These are phyloP conservation scores for Aix galericulata DNA, from an alignment of 2,113 vertebrate genomes.

Conservation along the genomic window DNA sequence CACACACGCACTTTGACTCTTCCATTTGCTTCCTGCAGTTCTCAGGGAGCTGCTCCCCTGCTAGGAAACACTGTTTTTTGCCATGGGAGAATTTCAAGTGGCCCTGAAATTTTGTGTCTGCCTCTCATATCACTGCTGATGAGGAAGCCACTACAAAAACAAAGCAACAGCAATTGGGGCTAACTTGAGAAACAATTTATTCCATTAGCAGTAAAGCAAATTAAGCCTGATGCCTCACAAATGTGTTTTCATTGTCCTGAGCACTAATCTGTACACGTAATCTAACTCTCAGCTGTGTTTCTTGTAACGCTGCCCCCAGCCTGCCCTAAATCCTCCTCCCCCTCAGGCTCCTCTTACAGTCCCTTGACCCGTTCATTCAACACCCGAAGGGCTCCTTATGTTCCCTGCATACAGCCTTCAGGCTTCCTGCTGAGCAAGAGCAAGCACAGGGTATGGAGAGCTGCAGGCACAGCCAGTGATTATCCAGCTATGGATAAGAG, in stretches of 20 bases:
- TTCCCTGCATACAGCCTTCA: not conserved
- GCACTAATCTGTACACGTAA: not conserved
- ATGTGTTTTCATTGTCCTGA: not conserved
- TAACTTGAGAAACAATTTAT: not conserved
- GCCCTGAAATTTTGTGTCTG: not conserved
- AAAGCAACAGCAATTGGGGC: not conserved
- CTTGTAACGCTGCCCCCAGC: not conserved
- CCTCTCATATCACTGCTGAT: not conserved
- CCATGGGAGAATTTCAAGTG: not conserved
- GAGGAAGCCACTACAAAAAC: not conserved
- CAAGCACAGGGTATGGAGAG: not conserved
- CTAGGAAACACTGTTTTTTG: not conserved
- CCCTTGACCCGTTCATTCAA: not conserved
- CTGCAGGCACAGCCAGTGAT: not conserved
- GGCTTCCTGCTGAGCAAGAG: not conserved
- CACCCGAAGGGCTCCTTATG: not conserved
- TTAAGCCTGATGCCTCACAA: not conserved
- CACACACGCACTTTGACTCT: not conserved
- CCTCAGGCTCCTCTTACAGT: not conserved
- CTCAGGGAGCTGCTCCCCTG: not conserved
- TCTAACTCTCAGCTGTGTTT: not conserved
- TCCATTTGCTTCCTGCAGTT: not conserved
- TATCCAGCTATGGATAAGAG: not conserved
- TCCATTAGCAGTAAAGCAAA: not conserved
- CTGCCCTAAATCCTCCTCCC: not conserved